Percentiles rank a stretch among this genome's conserved stretches.
Evolutionary conservation across 64 coral and sea anemone genomes (phyloP).

Genomic region (Orbicella faveolata): DNA sequence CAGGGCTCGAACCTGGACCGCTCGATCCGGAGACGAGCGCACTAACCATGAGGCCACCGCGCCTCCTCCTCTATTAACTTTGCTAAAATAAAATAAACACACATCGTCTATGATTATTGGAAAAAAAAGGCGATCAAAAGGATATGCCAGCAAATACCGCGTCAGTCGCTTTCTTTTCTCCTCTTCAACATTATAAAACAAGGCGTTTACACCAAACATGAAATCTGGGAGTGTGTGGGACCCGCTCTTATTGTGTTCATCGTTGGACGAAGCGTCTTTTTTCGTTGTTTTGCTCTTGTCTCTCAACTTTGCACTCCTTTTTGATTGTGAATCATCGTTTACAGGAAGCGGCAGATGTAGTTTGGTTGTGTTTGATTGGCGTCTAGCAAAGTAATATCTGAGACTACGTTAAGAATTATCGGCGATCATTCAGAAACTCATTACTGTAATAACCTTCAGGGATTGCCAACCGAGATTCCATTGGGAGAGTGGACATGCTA

Average conservation of each 20-base stretch:
- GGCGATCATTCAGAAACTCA: too few relatives aligned
- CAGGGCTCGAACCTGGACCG: too few relatives aligned
- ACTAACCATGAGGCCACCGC: too few relatives aligned
- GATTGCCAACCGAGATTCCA: too few relatives aligned
- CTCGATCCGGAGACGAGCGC: too few relatives aligned
- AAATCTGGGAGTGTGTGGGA: slow-evolving; percentile 55
- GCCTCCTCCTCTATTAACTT: too few relatives aligned
- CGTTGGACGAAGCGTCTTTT: not conserved
- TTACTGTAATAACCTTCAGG: too few relatives aligned
- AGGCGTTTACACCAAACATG: slow-evolving; percentile 66
- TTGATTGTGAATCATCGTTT: slow-evolving; percentile 10
- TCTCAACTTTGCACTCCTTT: not conserved
- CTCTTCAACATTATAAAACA: slow-evolving; percentile 58
- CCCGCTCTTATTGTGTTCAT: not conserved
- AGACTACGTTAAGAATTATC: slow-evolving; percentile 15
- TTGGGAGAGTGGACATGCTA: too few relatives aligned
- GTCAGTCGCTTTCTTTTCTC: slow-evolving; percentile 54
- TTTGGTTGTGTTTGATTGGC: not conserved
- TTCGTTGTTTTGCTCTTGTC: not conserved
- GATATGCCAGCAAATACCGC: slow-evolving; percentile 90
- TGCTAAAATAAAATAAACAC: not conserved
- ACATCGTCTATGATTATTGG: too few relatives aligned
- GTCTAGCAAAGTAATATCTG: slow-evolving; percentile 50
- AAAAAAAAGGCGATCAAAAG: slow-evolving; percentile 15
- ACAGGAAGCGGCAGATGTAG: not conserved